Conservation (phyloP, 2,888 invertebrate genomes). For the Lottia scabra region DNA sequence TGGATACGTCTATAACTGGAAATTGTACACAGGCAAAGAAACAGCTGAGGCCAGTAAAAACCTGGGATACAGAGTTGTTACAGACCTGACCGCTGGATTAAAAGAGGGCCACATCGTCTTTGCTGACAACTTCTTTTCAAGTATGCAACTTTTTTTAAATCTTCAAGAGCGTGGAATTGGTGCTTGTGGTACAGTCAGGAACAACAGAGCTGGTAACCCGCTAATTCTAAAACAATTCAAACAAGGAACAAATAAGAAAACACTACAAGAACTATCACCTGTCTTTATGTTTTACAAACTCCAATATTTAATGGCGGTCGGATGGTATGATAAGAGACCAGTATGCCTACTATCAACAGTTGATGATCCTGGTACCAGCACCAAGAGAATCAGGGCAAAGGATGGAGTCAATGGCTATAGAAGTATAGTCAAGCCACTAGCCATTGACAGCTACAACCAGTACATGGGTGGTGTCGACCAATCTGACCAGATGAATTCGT, state of each 20-base stretch:
- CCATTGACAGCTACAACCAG: background rate
- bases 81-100: background rate
- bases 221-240: background rate
- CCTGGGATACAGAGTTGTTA: background rate
- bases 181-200: background rate
- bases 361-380: background rate
- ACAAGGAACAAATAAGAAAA: background rate
- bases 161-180: background rate
- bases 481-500: background rate
- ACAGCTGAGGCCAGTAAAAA: background rate
- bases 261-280: background rate
- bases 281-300: background rate
- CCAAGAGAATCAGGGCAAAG: background rate
- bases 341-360: background rate
- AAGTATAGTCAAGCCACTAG: background rate
- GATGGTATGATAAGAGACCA: background rate
- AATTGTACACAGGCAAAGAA: too few relatives aligned
- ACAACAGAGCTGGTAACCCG: background rate
- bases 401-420: background rate
- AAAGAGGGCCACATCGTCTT: background rate
- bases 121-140: background rate
- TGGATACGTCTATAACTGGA: conserved; percentile 10
- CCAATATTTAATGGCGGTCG: background rate
- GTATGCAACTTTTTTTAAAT: background rate
- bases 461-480: background rate